phyloP scores from a whole-genome alignment of 1,140 invertebrate genomes.

The Aphaenogaster floridana region DNA sequence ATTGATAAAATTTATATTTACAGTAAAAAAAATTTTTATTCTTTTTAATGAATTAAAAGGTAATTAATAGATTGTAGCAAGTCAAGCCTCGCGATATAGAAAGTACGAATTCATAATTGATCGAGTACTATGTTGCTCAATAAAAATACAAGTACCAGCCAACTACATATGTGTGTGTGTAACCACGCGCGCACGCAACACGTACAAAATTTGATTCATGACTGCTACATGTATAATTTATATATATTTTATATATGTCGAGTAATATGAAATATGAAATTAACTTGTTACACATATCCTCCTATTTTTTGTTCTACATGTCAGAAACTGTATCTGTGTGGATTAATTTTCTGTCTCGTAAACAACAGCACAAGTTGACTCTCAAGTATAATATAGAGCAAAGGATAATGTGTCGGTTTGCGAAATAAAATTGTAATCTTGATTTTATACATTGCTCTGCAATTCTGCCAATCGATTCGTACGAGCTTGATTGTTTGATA shows the following conservation, averaged over 20 bases:
- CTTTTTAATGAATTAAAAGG: slow-evolving; percentile 44
- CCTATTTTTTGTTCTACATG: background rate
- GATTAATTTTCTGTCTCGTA: background rate
- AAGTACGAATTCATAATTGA: slow-evolving; percentile 29
- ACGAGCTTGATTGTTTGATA: slow-evolving; percentile 43
- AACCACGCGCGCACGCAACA: background rate
- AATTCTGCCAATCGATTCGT: slow-evolving; percentile 42
- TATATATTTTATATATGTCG: slow-evolving; percentile 71
- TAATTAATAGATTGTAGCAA: slow-evolving; percentile 52
- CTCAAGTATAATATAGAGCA: background rate
- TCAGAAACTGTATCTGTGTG: background rate
- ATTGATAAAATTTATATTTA: slow-evolving; percentile 19
- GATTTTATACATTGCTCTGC: slow-evolving; percentile 38
- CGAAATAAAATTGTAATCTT: slow-evolving; percentile 19
- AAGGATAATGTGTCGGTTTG: background rate
- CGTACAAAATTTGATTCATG: slow-evolving; percentile 67
- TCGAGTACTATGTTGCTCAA: slow-evolving; percentile 6
- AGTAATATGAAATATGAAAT: slow-evolving; percentile 72
- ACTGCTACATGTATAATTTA: slow-evolving; percentile 74
- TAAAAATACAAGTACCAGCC: slow-evolving; percentile 38
- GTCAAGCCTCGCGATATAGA: slow-evolving; percentile 51
- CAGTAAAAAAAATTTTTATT: slow-evolving; percentile 27
- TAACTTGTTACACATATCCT: slow-evolving; percentile 43
- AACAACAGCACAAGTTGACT: background rate
- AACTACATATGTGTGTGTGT: slow-evolving; percentile 53